Evolutionary conservation across 1,140 invertebrate species (phyloP).

Genomic region (Brachionus calyciflorus): DNA sequence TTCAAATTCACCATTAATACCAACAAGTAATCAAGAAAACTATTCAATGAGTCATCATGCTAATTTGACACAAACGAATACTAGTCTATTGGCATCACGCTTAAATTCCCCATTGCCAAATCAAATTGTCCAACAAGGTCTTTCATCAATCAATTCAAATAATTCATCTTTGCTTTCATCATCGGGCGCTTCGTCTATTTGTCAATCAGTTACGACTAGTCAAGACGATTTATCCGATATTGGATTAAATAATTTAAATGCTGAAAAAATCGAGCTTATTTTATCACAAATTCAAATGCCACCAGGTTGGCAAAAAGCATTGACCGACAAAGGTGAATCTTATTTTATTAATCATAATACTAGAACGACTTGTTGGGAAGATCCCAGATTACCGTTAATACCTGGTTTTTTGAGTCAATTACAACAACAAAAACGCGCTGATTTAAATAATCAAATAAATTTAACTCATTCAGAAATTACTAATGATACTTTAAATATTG

Average conservation of each 20-base stretch:
- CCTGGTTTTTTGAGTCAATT: background rate
- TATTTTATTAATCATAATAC: conserved; percentile 99
- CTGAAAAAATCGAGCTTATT: conserved; percentile 32
- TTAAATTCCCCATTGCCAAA: conserved; percentile 27
- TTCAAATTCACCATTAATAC: background rate
- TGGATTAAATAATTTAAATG: conserved; percentile 2
- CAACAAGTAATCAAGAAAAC: background rate
- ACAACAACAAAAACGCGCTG: conserved; percentile 19
- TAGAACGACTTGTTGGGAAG: conserved; percentile 97
- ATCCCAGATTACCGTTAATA: conserved; percentile 68
- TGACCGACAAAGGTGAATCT: conserved; percentile 74
- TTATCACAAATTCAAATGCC: conserved; percentile 40
- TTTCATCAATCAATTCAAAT: background rate
- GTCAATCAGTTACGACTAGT: background rate
- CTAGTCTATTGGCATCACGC: conserved; percentile 2
- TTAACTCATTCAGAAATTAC: background rate
- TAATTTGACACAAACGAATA: background rate
- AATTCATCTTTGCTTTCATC: conserved; percentile 9
- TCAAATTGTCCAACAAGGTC: background rate
- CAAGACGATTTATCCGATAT: conserved; percentile 22
- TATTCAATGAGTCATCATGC: background rate
- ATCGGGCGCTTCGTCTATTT: background rate
- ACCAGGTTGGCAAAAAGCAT: conserved; percentile 55
- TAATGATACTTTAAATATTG: too few species aligned
- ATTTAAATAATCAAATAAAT: background rate